Evolutionary conservation across 2,113 vertebrate genomes (phyloP).

Genomic region (Potamarius usumacintae): DNA sequence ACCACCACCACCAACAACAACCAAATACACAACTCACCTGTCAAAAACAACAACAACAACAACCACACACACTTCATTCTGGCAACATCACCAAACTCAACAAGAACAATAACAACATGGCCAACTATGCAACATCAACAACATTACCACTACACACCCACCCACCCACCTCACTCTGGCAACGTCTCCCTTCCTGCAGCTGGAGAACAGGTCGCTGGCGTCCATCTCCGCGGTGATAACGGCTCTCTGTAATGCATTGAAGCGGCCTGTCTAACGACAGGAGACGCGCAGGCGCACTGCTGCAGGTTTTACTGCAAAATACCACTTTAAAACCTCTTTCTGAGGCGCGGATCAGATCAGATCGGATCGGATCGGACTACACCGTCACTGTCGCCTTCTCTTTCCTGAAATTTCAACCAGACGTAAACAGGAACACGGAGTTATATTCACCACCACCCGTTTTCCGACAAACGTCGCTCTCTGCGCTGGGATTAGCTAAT

Average conservation of each 20-base stretch:
- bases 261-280: constrained; percentile 72
- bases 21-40: too few relatives aligned
- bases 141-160: background rate
- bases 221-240: constrained; percentile 80
- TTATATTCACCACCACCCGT: background rate
- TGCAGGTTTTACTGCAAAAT: background rate
- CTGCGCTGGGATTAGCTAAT: too few relatives aligned
- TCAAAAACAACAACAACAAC: background rate
- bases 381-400: background rate
- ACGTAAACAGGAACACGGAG: constrained; percentile 49
- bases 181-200: constrained; percentile 93
- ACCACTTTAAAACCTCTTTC: background rate
- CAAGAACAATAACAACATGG: too few relatives aligned
- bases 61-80: too few relatives aligned
- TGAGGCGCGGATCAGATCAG: background rate
- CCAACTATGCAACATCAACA: too few relatives aligned
- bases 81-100: too few relatives aligned
- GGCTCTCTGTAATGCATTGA: constrained; percentile 75
- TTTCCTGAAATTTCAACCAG: constrained; percentile 1
- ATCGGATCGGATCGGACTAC: background rate
- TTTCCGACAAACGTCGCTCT: background rate
- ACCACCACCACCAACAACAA: too few relatives aligned
- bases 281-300: constrained; percentile 21
- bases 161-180: constrained; percentile 86
- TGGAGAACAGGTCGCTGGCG: constrained; percentile 88